phyloP scores from a whole-genome alignment of 2,113 vertebrate species.

The Myxocyprinus asiaticus region DNA sequence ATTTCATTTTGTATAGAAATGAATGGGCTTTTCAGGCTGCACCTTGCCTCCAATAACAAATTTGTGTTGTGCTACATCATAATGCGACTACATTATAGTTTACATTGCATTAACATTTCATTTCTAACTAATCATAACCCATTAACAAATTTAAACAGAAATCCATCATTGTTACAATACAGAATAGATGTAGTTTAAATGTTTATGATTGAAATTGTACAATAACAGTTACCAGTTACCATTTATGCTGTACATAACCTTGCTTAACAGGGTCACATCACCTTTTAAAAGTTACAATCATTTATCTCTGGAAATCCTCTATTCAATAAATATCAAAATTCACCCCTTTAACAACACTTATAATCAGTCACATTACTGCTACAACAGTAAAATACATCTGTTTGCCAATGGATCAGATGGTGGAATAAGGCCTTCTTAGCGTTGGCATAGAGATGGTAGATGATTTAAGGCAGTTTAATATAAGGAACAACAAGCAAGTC shows the following conservation, averaged over 20 bases:
- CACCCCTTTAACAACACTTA: too few species aligned
- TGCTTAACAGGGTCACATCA: background rate
- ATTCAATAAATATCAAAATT: too few species aligned
- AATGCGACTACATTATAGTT: background rate
- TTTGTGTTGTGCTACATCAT: background rate
- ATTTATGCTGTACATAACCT: background rate
- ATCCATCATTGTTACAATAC: background rate
- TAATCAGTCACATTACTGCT: too few species aligned
- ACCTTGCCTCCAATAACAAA: background rate
- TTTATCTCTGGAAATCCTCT: background rate
- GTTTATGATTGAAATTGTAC: too few species aligned
- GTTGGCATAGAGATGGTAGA: background rate
- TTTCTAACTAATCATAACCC: background rate
- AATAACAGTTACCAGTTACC: too few species aligned
- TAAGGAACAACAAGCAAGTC: background rate
- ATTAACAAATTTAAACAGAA: background rate
- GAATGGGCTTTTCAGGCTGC: background rate
- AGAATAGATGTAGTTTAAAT: too few species aligned
- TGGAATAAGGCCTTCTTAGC: background rate
- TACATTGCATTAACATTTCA: background rate
- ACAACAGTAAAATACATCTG: too few species aligned
- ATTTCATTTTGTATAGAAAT: background rate
- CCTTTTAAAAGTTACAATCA: background rate
- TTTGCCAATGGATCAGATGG: too few species aligned
- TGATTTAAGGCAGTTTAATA: slow-evolving; percentile 9